Conservation (phyloP, 30 jellyfish, hydroid and myxozoan species). For the Mastigias papua region DNA sequence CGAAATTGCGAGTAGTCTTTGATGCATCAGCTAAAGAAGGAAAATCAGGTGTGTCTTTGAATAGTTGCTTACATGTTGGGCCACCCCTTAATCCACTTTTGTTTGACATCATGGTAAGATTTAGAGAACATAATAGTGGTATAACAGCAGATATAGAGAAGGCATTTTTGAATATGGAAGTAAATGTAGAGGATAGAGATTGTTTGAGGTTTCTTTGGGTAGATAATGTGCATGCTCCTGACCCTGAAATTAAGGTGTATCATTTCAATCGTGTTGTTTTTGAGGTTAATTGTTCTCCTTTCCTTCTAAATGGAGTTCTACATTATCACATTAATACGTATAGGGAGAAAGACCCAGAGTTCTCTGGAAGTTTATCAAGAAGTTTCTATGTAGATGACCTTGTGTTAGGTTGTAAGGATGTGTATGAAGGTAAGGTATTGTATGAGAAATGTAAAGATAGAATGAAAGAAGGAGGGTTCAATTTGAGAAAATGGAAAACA, state of each 20-base stretch:
- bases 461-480: slow-evolving; percentile 54
- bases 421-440: not conserved
- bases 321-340: slow-evolving; percentile 35
- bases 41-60: slow-evolving; percentile 33
- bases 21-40: slow-evolving; percentile 43
- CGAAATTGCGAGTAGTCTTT: slow-evolving; percentile 51
- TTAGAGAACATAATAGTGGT: not conserved
- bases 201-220: slow-evolving; percentile 59
- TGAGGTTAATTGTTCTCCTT: slow-evolving; percentile 38
- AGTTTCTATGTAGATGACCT: slow-evolving; percentile 58
- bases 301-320: slow-evolving; percentile 42
- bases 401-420: slow-evolving; percentile 20
- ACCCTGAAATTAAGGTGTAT: slow-evolving; percentile 6
- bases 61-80: slow-evolving; percentile 65
- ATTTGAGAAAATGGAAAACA: slow-evolving; percentile 64
- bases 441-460: slow-evolving; percentile 29
- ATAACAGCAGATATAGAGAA: slow-evolving; percentile 42
- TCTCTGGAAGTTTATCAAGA: not conserved
- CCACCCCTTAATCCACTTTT: slow-evolving; percentile 44
- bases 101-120: slow-evolving; percentile 43
- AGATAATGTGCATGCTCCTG: slow-evolving; percentile 24
- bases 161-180: slow-evolving; percentile 42
- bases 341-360: slow-evolving; percentile 38
- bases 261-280: slow-evolving; percentile 25
- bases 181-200: slow-evolving; percentile 46